Percentiles rank a stretch among this genome's conserved stretches.
phyloP scores from a whole-genome alignment of 2,113 vertebrate genomes.

The Parotia lawesii region DNA sequence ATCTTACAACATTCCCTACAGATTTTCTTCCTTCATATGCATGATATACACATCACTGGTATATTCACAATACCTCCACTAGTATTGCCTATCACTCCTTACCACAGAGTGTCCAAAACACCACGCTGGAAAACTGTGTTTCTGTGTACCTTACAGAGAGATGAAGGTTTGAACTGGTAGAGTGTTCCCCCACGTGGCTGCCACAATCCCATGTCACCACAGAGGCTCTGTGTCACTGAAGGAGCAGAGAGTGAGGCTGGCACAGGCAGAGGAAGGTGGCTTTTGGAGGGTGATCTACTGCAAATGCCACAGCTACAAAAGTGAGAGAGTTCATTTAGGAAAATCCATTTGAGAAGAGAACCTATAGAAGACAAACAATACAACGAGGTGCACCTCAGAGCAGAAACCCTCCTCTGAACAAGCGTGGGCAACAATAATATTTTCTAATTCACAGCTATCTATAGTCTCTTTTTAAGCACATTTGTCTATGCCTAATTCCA shows the following conservation, averaged over 20 bases:
- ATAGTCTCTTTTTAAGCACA: background rate
- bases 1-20: background rate
- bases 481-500: background rate
- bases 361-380: background rate
- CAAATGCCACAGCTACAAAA: background rate
- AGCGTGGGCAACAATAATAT: background rate
- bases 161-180: background rate
- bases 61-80: background rate
- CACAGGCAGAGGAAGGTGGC: accelerated
- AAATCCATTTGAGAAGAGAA: background rate
- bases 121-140: accelerated
- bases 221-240: background rate
- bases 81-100: background rate
- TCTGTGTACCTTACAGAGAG: background rate
- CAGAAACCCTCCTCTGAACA: background rate
- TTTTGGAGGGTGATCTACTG: background rate
- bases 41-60: background rate
- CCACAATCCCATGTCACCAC: accelerated
- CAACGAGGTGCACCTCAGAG: background rate
- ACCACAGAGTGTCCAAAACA: background rate
- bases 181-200: background rate
- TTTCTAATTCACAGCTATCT: background rate
- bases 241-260: background rate
- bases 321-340: background rate
- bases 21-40: background rate